Conservation (phyloP, 2,888 invertebrate genomes). For the Lasioglossum zephyrum region DNA sequence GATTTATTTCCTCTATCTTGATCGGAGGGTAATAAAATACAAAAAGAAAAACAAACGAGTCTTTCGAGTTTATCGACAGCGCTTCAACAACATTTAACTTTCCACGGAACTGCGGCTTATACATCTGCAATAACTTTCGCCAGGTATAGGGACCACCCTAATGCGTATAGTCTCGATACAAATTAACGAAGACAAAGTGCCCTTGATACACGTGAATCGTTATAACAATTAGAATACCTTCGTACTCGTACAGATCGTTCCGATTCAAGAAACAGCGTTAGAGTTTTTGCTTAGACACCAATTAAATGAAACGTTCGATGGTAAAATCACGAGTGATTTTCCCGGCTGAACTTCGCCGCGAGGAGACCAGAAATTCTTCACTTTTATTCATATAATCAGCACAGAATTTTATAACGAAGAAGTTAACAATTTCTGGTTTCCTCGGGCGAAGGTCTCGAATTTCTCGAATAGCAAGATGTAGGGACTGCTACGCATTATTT, state of each 20-base stretch:
- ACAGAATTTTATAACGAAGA: too few species aligned
- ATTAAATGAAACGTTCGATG: not conserved
- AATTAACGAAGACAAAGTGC: not conserved
- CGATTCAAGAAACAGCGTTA: not conserved
- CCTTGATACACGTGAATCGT: not conserved
- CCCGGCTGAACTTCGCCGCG: too few species aligned
- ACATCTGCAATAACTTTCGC: not conserved
- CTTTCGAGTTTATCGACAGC: not conserved
- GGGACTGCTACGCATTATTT: not conserved
- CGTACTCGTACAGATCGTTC: not conserved
- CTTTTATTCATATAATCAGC: too few species aligned
- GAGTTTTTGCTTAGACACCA: not conserved
- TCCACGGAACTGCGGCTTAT: not conserved
- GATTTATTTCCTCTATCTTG: not conserved
- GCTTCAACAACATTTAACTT: not conserved
- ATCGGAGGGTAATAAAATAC: not conserved
- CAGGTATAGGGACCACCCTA: too few species aligned
- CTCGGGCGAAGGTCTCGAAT: too few species aligned
- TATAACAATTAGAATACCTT: not conserved
- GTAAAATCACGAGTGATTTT: not conserved
- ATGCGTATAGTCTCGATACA: not conserved
- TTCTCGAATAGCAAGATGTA: not conserved
- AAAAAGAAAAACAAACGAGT: not conserved
- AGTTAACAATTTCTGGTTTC: too few species aligned
- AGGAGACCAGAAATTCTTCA: too few species aligned